Conservation (phyloP, 2,888 invertebrate species). For the Campoplex capitator region DNA sequence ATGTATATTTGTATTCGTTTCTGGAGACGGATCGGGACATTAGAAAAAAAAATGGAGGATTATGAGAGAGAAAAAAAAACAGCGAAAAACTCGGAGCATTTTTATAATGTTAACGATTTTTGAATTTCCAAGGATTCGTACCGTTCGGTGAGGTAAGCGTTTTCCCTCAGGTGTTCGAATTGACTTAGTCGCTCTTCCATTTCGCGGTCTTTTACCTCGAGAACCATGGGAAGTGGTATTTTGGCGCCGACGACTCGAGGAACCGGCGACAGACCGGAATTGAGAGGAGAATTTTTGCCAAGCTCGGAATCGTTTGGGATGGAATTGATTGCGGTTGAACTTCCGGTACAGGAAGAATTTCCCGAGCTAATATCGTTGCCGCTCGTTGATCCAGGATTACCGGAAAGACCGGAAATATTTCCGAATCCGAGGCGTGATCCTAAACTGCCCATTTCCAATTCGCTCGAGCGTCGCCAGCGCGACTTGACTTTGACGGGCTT, state of each 20-base stretch:
- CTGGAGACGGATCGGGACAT: neutral
- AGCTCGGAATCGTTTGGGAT: constrained; percentile 55
- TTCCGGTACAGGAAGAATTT: constrained; percentile 57
- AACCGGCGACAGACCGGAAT: constrained; percentile 61
- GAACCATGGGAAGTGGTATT: constrained; percentile 84
- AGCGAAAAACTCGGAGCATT: too few species aligned
- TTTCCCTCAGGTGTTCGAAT: constrained; percentile 93
- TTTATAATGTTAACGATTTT: too few species aligned
- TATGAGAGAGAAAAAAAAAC: too few species aligned
- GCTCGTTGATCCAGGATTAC: constrained; percentile 81
- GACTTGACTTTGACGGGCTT: constrained; percentile 93
- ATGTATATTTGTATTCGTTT: neutral
- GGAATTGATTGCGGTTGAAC: constrained; percentile 40
- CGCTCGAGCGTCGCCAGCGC: constrained; percentile 91
- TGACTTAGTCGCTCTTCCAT: constrained; percentile 89
- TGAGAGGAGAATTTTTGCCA: constrained; percentile 42
- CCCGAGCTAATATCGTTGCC: constrained; percentile 71
- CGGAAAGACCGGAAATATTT: constrained; percentile 82
- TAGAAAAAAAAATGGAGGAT: constrained; percentile 4
- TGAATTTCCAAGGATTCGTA: constrained; percentile 78
- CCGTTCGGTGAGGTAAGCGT: constrained; percentile 93
- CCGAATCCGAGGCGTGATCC: constrained; percentile 75
- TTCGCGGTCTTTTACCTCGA: constrained; percentile 86
- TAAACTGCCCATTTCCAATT: constrained; percentile 88
- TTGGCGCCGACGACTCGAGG: constrained; percentile 78